These are phyloP conservation scores for Caenorhabditis auriculariae DNA, from an alignment of 2,888 invertebrate genomes.

Conservation along the genomic window DNA sequence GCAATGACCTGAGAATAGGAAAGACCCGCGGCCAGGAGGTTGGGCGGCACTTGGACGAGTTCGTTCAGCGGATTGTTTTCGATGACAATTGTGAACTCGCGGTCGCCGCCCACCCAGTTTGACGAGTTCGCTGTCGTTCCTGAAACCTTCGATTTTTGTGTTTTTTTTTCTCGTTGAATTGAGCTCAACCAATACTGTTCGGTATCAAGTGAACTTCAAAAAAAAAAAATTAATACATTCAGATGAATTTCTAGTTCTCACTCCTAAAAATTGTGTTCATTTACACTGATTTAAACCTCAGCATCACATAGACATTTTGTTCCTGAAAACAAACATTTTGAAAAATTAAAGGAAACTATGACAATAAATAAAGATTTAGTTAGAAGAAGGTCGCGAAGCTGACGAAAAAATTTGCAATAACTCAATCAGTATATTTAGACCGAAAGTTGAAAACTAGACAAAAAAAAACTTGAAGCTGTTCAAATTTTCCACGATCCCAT, in stretches of 20 bases:
- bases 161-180: background rate
- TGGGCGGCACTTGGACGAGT: slow-evolving; percentile 65
- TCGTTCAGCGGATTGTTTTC: slow-evolving; percentile 88
- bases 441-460: no score
- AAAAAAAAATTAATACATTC: background rate
- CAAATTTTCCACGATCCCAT: no score
- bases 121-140: slow-evolving; percentile 89
- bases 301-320: no score
- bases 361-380: no score
- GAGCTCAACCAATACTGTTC: no score
- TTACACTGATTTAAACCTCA: no score
- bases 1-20: slow-evolving; percentile 73
- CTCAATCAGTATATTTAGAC: no score
- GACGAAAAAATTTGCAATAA: no score
- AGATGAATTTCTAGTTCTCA: background rate
- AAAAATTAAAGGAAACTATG: no score
- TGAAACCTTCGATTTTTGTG: slow-evolving; percentile 5
- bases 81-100: slow-evolving; percentile 91
- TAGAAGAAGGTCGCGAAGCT: no score
- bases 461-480: background rate
- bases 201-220: background rate
- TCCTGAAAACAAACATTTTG: no score
- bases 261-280: no score
- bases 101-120: slow-evolving; percentile 79
- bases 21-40: slow-evolving; percentile 67